phyloP scores from a whole-genome alignment of 2,888 invertebrate species.

The Phragmatobia fuliginosa region DNA sequence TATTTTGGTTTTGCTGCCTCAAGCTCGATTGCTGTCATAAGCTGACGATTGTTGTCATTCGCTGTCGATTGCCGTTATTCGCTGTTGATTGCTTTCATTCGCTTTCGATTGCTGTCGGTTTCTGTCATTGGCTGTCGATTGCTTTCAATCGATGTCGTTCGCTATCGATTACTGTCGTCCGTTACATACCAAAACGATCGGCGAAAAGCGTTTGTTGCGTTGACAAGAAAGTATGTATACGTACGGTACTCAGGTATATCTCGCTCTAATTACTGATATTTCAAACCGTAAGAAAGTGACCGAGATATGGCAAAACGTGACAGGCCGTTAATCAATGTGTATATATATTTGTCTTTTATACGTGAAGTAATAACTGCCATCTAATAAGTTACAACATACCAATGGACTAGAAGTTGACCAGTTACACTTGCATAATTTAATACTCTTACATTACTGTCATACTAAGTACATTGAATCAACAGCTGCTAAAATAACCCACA shows the following conservation, averaged over 20 bases:
- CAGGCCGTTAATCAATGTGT: not conserved
- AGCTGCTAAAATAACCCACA: not conserved
- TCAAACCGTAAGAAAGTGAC: not conserved
- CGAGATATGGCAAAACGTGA: not conserved
- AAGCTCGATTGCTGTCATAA: no score
- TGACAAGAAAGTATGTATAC: no score
- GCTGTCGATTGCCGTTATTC: no score
- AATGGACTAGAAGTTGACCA: not conserved
- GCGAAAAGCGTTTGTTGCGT: not conserved
- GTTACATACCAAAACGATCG: not conserved
- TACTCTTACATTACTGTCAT: conserved; percentile 7
- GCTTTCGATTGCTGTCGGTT: no score
- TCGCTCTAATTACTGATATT: no score
- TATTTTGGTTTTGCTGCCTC: not conserved
- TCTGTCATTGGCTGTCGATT: no score
- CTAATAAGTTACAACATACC: not conserved
- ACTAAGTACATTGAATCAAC: conserved; percentile 12
- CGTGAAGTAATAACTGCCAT: not conserved
- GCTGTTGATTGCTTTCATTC: no score
- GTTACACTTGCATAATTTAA: not conserved
- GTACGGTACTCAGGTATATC: no score
- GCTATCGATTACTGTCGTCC: no score
- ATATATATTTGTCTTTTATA: not conserved
- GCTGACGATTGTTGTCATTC: no score
- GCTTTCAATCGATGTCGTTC: no score